Conservation (phyloP, 2,888 invertebrate genomes). For the Galeruca laticollis region DNA sequence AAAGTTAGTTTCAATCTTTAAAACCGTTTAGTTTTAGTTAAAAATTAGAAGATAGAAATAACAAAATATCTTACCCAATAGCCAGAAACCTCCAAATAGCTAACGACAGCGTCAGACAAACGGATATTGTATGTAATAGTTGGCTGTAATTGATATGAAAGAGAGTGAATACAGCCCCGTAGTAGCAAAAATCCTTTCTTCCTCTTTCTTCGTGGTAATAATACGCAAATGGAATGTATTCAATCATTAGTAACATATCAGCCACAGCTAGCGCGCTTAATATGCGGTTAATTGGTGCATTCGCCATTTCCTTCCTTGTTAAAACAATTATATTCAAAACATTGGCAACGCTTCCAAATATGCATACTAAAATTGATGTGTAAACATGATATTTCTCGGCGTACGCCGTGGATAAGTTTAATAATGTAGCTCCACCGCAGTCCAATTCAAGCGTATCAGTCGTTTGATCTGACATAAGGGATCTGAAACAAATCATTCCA, state of each 20-base stretch:
- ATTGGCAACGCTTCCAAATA: conserved; percentile 89
- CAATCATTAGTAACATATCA: conserved; percentile 91
- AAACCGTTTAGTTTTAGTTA: too few relatives aligned
- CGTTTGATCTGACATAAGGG: conserved; percentile 12
- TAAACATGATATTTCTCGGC: conserved; percentile 82
- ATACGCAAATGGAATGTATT: conserved; percentile 82
- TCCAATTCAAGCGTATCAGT: conserved; percentile 24
- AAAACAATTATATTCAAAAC: conserved; percentile 88
- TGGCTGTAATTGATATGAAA: conserved; percentile 87
- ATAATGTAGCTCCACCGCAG: conserved; percentile 53
- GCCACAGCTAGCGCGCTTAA: conserved; percentile 88
- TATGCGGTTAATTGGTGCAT: conserved; percentile 88
- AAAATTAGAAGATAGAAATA: too few relatives aligned
- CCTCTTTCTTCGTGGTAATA: conserved; percentile 75
- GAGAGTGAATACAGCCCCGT: conserved; percentile 79
- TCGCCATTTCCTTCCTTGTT: conserved; percentile 83
- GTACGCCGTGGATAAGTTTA: conserved; percentile 74
- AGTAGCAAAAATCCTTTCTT: conserved; percentile 76
- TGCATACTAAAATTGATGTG: conserved; percentile 84
- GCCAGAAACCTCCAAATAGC: conserved; percentile 91
- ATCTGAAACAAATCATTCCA: conserved; percentile 11
- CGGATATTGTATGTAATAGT: conserved; percentile 85
- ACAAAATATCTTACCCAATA: conserved; percentile 74
- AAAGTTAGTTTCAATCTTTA: too few relatives aligned
- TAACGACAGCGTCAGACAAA: conserved; percentile 82